Evolutionary conservation across 2,888 invertebrate species (phyloP).

Genomic region (Meteorus colon): DNA sequence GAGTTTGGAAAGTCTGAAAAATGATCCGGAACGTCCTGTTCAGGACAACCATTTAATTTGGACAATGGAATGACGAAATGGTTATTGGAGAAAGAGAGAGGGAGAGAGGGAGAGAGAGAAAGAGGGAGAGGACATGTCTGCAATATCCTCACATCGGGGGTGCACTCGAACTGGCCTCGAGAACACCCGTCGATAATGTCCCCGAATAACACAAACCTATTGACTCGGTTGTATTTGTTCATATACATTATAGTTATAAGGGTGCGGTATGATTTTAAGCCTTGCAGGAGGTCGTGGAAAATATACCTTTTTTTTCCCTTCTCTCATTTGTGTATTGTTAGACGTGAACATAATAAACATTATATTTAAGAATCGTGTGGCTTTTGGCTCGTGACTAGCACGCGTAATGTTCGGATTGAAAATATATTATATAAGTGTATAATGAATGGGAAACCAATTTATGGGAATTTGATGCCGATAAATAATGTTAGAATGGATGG

Average conservation of each 20-base stretch:
- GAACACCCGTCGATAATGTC: constrained; percentile 60
- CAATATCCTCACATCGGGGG: constrained; percentile 50
- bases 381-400: constrained; percentile 34
- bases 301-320: constrained; percentile 25
- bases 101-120: constrained; percentile 3
- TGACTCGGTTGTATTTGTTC: constrained; percentile 58
- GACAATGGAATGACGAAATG: not conserved
- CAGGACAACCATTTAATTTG: not conserved
- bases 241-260: constrained; percentile 23
- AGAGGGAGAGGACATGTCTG: constrained; percentile 12
- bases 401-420: constrained; percentile 7
- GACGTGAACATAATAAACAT: constrained; percentile 2
- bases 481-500: not conserved
- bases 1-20: constrained; percentile 25
- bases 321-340: constrained; percentile 38
- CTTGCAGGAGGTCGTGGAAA: constrained; percentile 44
- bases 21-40: constrained; percentile 23
- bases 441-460: not conserved
- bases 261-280: constrained; percentile 40
- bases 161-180: constrained; percentile 58
- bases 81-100: not conserved
- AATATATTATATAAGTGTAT: not conserved
- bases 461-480: not conserved
- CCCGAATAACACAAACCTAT: constrained; percentile 61
- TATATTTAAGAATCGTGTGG: not conserved